Conservation (phyloP, 2,797 vertebrate genomes). For the Molossus molossus region DNA sequence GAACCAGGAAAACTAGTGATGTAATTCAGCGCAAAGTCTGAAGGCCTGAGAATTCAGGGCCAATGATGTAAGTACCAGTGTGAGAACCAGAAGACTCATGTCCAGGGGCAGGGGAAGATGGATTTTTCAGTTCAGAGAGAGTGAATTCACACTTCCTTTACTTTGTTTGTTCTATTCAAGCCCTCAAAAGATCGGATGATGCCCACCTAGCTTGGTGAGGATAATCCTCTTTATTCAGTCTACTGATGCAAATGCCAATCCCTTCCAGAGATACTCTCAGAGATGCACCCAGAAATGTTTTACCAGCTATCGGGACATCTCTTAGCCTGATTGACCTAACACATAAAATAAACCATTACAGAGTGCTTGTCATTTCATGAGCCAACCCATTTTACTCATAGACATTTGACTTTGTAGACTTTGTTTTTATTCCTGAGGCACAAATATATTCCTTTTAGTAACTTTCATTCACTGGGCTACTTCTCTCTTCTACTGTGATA, state of each 20-base stretch:
- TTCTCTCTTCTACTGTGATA: neutral
- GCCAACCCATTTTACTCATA: neutral
- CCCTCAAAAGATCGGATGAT: neutral
- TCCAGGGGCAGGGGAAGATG: neutral
- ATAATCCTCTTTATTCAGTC: neutral
- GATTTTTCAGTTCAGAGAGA: neutral
- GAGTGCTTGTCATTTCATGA: neutral
- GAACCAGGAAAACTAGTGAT: neutral
- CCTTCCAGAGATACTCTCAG: neutral
- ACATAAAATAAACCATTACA: neutral
- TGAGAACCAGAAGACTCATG: neutral
- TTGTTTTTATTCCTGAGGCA: neutral
- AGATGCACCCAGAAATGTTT: neutral
- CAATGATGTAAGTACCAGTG: neutral
- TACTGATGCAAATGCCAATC: neutral
- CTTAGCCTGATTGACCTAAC: neutral
- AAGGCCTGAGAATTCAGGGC: neutral
- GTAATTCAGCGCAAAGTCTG: neutral
- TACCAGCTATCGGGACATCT: neutral
- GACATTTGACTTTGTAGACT: constrained; percentile 23
- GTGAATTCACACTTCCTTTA: neutral
- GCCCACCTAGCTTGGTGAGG: neutral
- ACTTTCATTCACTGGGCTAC: neutral
- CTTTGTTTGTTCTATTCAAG: neutral
- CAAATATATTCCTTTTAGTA: constrained; percentile 1